Evolutionary conservation across 1,140 invertebrate species (phyloP).

Genomic region (Saccostrea glomerata): DNA sequence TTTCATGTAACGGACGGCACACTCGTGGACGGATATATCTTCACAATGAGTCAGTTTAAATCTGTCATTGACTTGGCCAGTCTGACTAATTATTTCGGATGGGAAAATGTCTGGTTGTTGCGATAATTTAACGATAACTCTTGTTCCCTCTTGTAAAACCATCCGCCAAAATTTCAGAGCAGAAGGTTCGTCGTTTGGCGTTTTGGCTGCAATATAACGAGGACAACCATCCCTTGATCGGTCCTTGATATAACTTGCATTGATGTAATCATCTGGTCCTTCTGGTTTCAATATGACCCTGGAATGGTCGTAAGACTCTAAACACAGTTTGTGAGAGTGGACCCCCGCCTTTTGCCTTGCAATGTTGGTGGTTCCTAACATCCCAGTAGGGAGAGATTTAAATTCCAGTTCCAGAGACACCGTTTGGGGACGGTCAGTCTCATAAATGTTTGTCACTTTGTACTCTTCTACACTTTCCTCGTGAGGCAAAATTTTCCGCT

Average conservation of each 20-base stretch:
- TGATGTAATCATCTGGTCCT: slow-evolving; percentile 16
- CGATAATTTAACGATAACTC: slow-evolving; percentile 24
- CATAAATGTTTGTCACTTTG: background rate
- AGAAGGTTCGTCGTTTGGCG: background rate
- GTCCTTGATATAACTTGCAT: slow-evolving; percentile 37
- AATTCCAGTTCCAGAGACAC: slow-evolving; percentile 38
- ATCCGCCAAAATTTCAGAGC: slow-evolving; percentile 22
- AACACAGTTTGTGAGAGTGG: background rate
- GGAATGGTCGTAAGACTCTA: slow-evolving; percentile 31
- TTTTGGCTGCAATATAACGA: slow-evolving; percentile 23
- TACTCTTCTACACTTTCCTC: background rate
- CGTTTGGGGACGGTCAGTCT: slow-evolving; percentile 21
- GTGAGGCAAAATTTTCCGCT: slow-evolving; percentile 6
- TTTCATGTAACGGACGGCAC: slow-evolving; percentile 4
- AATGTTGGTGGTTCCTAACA: background rate
- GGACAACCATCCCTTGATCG: background rate
- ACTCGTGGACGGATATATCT: background rate
- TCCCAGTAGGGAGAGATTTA: background rate
- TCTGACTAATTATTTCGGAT: background rate
- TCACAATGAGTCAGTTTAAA: slow-evolving; percentile 14
- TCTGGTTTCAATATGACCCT: slow-evolving; percentile 18
- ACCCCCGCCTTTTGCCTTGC: background rate
- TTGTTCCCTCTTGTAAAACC: slow-evolving; percentile 3
- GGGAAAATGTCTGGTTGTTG: slow-evolving; percentile 13
- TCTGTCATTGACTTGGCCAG: background rate